phyloP scores from a whole-genome alignment of 2,113 vertebrate species.

The Sialia sialis region DNA sequence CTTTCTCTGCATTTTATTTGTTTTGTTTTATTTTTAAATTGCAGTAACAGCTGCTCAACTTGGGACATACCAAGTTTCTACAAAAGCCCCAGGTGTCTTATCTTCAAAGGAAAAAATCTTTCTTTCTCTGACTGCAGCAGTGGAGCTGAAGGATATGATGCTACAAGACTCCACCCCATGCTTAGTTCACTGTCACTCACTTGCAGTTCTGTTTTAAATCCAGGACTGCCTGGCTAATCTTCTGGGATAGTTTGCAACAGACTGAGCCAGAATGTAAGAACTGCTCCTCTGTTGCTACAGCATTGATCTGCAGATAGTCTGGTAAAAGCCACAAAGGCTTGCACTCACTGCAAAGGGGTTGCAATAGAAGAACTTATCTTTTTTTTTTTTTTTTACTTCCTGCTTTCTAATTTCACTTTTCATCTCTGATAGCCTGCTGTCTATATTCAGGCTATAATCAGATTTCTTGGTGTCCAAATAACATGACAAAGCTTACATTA shows the following conservation, averaged over 20 bases:
- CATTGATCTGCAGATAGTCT: neutral
- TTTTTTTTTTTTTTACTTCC: neutral
- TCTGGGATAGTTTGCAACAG: neutral
- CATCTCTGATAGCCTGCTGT: neutral
- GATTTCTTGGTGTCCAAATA: neutral
- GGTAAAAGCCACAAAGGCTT: neutral
- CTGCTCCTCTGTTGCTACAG: neutral
- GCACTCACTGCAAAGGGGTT: neutral
- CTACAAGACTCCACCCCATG: neutral
- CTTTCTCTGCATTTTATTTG: neutral
- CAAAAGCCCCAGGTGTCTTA: conserved; percentile 11
- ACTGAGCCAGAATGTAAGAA: neutral
- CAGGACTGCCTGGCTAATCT: neutral
- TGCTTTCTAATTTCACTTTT: neutral
- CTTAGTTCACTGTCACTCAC: neutral
- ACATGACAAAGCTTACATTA: neutral
- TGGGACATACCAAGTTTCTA: neutral
- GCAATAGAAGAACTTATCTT: neutral
- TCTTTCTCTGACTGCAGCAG: neutral
- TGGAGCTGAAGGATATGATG: conserved; percentile 3
- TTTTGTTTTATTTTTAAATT: neutral
- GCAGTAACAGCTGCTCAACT: neutral
- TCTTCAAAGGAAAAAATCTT: conserved; percentile 19
- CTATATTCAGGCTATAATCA: neutral
- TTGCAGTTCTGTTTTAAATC: neutral